Evolutionary conservation across 2,888 invertebrate genomes (phyloP).

Genomic region (Stramonita haemastoma): DNA sequence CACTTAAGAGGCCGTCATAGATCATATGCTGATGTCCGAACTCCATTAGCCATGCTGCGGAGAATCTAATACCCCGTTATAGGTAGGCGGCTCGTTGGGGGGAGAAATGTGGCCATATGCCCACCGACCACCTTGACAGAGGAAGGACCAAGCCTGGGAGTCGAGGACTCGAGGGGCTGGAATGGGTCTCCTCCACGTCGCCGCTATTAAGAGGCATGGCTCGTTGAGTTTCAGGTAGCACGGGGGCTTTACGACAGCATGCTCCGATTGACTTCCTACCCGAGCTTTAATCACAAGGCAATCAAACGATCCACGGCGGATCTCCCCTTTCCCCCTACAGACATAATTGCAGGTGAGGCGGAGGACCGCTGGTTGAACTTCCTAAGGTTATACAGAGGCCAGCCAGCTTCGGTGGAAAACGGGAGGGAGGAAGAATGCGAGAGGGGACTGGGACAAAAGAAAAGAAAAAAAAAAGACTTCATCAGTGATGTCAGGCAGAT

Average conservation of each 20-base stretch:
- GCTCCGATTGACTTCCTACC: constrained; percentile 4
- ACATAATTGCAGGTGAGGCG: constrained; percentile 14
- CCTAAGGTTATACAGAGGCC: too few species aligned
- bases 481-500: background rate
- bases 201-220: constrained; percentile 4
- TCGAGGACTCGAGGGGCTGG: background rate
- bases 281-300: constrained; percentile 14
- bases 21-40: constrained; percentile 20
- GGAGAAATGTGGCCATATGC: background rate
- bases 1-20: constrained; percentile 11
- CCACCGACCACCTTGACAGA: background rate
- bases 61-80: background rate
- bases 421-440: background rate
- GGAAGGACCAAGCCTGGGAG: background rate
- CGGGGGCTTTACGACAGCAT: background rate
- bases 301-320: constrained; percentile 23
- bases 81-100: background rate
- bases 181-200: background rate
- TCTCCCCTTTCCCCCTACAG: background rate
- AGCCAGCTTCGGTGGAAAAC: too few species aligned
- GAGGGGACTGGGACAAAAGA: background rate
- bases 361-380: background rate
- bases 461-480: background rate
- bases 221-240: constrained; percentile 10
- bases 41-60: background rate